Evolutionary conservation across 2,888 invertebrate species (phyloP).

Genomic region (Protodeltote pygarga): DNA sequence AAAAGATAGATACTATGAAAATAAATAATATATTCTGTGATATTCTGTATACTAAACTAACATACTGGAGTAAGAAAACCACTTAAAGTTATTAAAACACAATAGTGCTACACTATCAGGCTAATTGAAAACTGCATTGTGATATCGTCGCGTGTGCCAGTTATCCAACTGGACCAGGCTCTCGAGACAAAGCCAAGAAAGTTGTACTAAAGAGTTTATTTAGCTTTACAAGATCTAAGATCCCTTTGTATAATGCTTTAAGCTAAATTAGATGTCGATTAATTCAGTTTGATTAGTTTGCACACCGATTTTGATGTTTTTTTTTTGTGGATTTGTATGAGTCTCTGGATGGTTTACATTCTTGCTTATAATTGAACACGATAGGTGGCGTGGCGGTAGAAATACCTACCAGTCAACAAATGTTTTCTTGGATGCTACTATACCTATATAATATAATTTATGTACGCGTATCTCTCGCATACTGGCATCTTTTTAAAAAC

Average conservation of each 20-base stretch:
- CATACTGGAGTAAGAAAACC: constrained; percentile 69
- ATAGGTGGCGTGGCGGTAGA: no score
- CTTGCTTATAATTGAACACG: no score
- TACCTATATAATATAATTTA: no score
- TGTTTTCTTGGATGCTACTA: no score
- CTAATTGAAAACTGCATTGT: constrained; percentile 79
- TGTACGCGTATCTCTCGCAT: no score
- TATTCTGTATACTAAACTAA: constrained; percentile 5
- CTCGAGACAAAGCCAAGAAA: constrained; percentile 37
- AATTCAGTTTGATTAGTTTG: constrained; percentile 19
- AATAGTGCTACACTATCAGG: constrained; percentile 69
- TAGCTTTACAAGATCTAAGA: constrained; percentile 4
- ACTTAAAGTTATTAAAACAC: constrained; percentile 80
- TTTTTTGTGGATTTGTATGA: no score
- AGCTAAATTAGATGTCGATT: constrained; percentile 17
- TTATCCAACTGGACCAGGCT: constrained; percentile 31
- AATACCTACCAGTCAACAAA: no score
- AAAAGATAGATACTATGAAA: background rate
- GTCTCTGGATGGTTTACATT: no score
- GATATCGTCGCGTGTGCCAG: constrained; percentile 42
- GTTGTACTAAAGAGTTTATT: constrained; percentile 29
- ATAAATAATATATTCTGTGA: background rate
- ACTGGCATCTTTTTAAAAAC: no score
- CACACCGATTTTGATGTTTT: no score
- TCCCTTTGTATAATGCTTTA: constrained; percentile 18